These are phyloP conservation scores for Willowsia nigromaculata DNA, from an alignment of 2,888 invertebrate species.

Conservation along the genomic window DNA sequence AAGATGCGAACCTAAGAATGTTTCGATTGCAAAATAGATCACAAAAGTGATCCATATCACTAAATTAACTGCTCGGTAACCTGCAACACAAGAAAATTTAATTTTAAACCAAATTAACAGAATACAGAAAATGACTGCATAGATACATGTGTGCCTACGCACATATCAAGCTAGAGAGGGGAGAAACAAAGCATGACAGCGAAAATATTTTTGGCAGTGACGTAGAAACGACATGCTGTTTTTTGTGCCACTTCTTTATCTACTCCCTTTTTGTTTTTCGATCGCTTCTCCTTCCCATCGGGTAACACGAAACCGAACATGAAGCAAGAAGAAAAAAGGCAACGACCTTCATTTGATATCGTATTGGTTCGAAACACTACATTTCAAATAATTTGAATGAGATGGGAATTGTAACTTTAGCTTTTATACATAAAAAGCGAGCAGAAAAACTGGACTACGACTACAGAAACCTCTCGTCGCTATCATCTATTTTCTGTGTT, in stretches of 20 bases:
- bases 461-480: background rate
- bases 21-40: constrained; percentile 76
- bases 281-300: background rate
- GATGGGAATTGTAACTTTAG: too few relatives aligned
- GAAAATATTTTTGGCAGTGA: constrained; percentile 64
- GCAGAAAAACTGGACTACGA: constrained; percentile 20
- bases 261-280: background rate
- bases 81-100: constrained; percentile 58
- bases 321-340: constrained; percentile 11
- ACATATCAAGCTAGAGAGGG: background rate
- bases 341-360: constrained; percentile 50
- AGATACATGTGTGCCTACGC: too few relatives aligned
- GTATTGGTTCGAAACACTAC: constrained; percentile 38
- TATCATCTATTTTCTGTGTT: background rate
- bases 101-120: too few relatives aligned
- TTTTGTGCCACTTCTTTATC: background rate
- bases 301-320: background rate
- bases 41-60: constrained; percentile 76
- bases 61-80: constrained; percentile 75
- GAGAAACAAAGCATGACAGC: constrained; percentile 53
- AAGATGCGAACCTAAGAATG: constrained; percentile 74
- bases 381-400: constrained; percentile 4
- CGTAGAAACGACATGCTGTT: constrained; percentile 36
- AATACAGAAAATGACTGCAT: too few relatives aligned
- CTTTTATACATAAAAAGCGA: too few relatives aligned